phyloP scores from a whole-genome alignment of 2,888 invertebrate species.

The Parnassius apollo region DNA sequence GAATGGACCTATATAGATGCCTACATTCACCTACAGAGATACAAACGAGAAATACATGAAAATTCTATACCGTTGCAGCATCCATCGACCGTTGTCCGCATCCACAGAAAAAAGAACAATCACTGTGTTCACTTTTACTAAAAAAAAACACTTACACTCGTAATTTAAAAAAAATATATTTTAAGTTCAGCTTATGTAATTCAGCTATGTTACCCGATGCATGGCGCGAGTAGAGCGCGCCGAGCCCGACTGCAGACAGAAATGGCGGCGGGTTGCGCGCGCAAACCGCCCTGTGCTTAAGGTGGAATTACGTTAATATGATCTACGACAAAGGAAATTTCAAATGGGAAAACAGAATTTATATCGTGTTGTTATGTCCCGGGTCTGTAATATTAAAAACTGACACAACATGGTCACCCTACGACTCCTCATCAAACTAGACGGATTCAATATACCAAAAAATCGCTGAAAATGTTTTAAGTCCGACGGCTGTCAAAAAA shows the following conservation, averaged over 20 bases:
- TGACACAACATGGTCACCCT: too few relatives aligned
- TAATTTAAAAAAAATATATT: slow-evolving; percentile 7
- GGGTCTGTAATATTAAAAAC: too few relatives aligned
- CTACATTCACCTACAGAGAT: not conserved
- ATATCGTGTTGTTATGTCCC: too few relatives aligned
- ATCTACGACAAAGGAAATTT: not conserved
- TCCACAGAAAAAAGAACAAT: slow-evolving; percentile 18
- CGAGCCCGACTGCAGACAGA: slow-evolving; percentile 68
- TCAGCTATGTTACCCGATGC: slow-evolving; percentile 49
- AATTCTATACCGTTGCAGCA: slow-evolving; percentile 8
- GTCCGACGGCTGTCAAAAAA: too few relatives aligned
- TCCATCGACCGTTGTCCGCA: slow-evolving; percentile 16
- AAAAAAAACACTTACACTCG: slow-evolving; percentile 8
- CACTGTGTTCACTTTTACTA: slow-evolving; percentile 20
- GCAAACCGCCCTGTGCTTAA: slow-evolving; percentile 69
- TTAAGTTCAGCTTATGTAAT: slow-evolving; percentile 52
- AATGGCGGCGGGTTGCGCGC: slow-evolving; percentile 74
- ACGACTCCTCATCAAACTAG: too few relatives aligned
- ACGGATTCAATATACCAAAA: too few relatives aligned
- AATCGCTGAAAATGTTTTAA: too few relatives aligned
- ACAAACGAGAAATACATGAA: not conserved
- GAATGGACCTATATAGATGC: slow-evolving; percentile 4
- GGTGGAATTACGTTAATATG: slow-evolving; percentile 34
- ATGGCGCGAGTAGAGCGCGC: slow-evolving; percentile 68
- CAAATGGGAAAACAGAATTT: too few relatives aligned